Evolutionary conservation across 2,888 invertebrate genomes (phyloP), one percentile per base, ranked within the genome.

Genomic region (Spilosoma lubricipeda): DNA sequence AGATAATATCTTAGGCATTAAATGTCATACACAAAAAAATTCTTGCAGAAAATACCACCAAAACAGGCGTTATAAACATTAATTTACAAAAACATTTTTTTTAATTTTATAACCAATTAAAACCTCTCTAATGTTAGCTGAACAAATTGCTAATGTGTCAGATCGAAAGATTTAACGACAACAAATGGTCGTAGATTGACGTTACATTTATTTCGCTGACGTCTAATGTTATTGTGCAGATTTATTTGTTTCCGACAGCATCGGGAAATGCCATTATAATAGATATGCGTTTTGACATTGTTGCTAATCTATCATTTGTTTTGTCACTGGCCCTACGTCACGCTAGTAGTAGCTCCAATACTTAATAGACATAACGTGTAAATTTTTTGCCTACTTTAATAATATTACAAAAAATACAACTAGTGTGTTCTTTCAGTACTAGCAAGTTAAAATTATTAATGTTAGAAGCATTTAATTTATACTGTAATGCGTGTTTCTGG

Each of bases 151-250:
- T 88, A 45, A 88, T 93, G 82, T 88, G 90, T 93, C 86, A 56
- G 77, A 72, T 59, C 75, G 78, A 75, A 77, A 86, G 86, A 88
- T 88, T 90, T 92, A 91, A 91, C 91, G 90, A 91, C 92, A 88
- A 92, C 93, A 93, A 93, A 94, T 94, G 93, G 92, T 86, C 85
- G 87, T 87, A 88, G 93, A 94, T 94, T 93, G 94, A 95, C 93
- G 94, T 92, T 90, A 92, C 94, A 95, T 95, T 93, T 93, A 93
- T 94, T 93, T 87, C 86, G 81, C 84, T 90, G 93, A 93, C 93
- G 87, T 91, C 85, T 89, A 83, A 88, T 90, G 91, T 93, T 93
- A 91, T 91, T 90, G 91, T 90, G 89, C 90, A 93, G 93, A 94
- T 94, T 93, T 94, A 94, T 95, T 92, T 93, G 91, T 91, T 91